Base-by-base conservation (phyloP, 2,888 invertebrate species). In the Napeogenes sylphis region DNA sequence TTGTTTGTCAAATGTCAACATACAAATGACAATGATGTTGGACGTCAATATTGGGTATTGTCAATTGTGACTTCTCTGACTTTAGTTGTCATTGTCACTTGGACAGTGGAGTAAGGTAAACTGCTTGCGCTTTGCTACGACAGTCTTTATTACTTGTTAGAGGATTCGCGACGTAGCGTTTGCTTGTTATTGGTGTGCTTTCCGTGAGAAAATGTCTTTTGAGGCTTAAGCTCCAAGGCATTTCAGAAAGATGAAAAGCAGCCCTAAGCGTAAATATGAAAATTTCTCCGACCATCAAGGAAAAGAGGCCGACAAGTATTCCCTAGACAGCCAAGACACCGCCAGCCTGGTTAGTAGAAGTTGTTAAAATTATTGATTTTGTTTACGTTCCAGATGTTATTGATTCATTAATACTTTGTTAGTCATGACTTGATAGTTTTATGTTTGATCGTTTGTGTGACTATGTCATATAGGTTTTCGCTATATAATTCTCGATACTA, bases 241-340 rank as follows among this genome's bases (percentile, higher is more conserved):
- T 82, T 78, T 79, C 79, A 83, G 80, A 87, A 91, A 83, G 80
- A 91, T 91, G 91, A 90, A 88, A 90, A 90, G 84, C 81, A 90
- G 90, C 73, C 90, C 91, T 66, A 83, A 84, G 71, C 87, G 83
- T 75, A 90, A 91, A 84, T 90, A 90, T 91, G 91, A 90, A 66
- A 84, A 83, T 80, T 90, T 90, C 76, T 81, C 87, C 73, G 90
- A 90, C 73, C 84, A 85, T 64, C 87, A 84, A 75, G 84, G 83
- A 75, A 88, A 85, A 78, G 90, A 90, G 73, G 83, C 84, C 72
- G 90, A 91, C 77, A 91, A 91, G 75, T 85, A 88, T 78, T 91
- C 91, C 67, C 68, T 91, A 87, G 84, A 88, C 76, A 91, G 91
- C 74, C 90, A 90, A 77, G 91, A 91, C 78, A 91, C 91, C 63